phyloP scores from a whole-genome alignment of 2,113 vertebrate species.

The Brevimyrus niger region DNA sequence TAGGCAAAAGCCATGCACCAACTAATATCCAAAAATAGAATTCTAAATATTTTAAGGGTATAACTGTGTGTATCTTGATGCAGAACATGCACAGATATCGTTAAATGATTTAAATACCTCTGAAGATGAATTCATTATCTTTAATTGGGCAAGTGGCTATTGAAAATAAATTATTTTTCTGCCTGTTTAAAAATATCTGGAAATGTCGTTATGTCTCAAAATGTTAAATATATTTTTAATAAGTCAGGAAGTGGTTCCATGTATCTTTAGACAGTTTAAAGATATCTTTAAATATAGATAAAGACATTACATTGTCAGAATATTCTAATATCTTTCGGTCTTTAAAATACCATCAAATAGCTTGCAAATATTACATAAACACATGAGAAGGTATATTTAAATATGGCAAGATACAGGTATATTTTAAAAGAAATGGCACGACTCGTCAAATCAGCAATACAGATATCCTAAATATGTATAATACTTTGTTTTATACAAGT shows the following conservation, averaged over 20 bases:
- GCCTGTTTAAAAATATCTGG: background rate
- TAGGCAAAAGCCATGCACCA: background rate
- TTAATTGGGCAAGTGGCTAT: background rate
- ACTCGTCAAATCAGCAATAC: background rate
- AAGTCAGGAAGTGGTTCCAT: background rate
- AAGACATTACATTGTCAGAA: background rate
- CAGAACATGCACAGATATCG: background rate
- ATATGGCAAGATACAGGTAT: background rate
- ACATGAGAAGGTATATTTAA: background rate
- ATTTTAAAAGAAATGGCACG: background rate
- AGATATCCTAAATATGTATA: background rate
- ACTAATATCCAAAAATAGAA: background rate
- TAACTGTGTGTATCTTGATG: background rate
- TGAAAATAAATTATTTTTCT: background rate
- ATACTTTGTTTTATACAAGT: background rate
- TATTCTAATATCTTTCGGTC: conserved; percentile 7
- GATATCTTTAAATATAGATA: background rate
- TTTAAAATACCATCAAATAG: background rate
- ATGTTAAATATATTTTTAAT: background rate
- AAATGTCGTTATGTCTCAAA: background rate
- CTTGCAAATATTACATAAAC: background rate
- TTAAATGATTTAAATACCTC: background rate
- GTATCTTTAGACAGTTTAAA: background rate
- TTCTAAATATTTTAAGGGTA: background rate
- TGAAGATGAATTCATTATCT: background rate